Percentiles rank a stretch among this genome's conserved stretches.
These are phyloP conservation scores for Gambusia holbrooki DNA, from an alignment of 2,113 vertebrate species.

Conservation along the genomic window DNA sequence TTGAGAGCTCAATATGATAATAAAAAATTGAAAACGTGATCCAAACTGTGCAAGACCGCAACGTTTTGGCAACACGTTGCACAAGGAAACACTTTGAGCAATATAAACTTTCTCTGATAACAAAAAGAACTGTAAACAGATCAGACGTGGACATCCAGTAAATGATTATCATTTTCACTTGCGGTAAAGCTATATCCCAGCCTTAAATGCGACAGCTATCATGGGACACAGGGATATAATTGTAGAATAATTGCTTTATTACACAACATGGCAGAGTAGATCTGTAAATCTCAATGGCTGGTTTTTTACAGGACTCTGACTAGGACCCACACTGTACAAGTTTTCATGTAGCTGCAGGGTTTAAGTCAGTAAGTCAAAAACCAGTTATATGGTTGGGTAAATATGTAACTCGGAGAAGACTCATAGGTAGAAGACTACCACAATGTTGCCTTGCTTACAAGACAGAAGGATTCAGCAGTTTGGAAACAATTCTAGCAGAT, in stretches of 20 bases:
- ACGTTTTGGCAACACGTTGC: background rate
- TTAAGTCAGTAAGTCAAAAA: too few relatives aligned
- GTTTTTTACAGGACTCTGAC: too few relatives aligned
- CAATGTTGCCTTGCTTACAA: too few relatives aligned
- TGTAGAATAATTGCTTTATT: conserved; percentile 21
- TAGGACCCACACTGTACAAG: too few relatives aligned
- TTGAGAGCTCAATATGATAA: background rate
- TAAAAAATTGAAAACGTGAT: background rate
- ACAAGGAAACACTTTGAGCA: background rate
- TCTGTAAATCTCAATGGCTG: too few relatives aligned
- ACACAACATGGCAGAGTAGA: background rate
- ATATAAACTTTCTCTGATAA: background rate
- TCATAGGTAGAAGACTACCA: too few relatives aligned
- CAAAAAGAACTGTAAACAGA: background rate
- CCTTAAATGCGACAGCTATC: background rate
- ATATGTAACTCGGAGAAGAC: too few relatives aligned
- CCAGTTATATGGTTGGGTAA: too few relatives aligned
- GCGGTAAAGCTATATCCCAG: conserved; percentile 7
- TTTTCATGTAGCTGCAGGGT: too few relatives aligned
- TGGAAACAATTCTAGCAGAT: too few relatives aligned
- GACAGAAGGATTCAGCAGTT: too few relatives aligned
- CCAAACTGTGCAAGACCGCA: background rate
- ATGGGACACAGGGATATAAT: background rate
- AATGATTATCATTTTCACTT: background rate
- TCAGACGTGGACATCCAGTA: background rate